Conservation (phyloP, 2,888 invertebrate species). For the Belgica antarctica region DNA sequence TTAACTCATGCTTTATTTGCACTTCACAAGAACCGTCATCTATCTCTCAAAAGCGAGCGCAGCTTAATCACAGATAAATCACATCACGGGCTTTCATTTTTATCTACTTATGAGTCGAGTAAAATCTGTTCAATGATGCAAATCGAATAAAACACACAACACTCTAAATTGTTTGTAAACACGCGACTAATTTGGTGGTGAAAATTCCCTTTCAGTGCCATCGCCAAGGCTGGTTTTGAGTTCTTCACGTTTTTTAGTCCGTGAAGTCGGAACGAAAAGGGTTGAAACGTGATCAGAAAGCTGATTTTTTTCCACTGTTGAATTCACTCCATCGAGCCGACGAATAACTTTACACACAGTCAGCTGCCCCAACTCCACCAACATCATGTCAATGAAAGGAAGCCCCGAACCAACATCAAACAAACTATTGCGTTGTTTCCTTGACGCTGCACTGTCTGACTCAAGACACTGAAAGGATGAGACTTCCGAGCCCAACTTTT, state of each 20-base stretch:
- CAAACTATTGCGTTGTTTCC: conserved; percentile 21
- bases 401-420: conserved; percentile 38
- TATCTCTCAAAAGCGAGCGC: no score
- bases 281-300: conserved; percentile 5
- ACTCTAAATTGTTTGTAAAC: conserved; percentile 25
- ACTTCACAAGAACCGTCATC: no score
- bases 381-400: not conserved
- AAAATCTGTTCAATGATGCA: not conserved
- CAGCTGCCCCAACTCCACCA: not conserved
- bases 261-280: not conserved
- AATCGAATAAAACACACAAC: not conserved
- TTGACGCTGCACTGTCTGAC: not conserved
- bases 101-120: not conserved
- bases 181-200: conserved; percentile 28
- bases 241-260: not conserved
- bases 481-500: no score
- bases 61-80: no score
- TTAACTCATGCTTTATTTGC: no score
- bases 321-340: not conserved
- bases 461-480: conserved; percentile 5
- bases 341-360: conserved; percentile 4
- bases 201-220: conserved; percentile 28
- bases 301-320: not conserved
- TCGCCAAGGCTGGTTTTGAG: conserved; percentile 26
- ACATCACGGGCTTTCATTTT: not conserved